A percentile compares a stretch with the other conserved stretches of the same genome.
Evolutionary conservation across 2,888 invertebrate genomes (phyloP).

Genomic region (Drosophila colorata): DNA sequence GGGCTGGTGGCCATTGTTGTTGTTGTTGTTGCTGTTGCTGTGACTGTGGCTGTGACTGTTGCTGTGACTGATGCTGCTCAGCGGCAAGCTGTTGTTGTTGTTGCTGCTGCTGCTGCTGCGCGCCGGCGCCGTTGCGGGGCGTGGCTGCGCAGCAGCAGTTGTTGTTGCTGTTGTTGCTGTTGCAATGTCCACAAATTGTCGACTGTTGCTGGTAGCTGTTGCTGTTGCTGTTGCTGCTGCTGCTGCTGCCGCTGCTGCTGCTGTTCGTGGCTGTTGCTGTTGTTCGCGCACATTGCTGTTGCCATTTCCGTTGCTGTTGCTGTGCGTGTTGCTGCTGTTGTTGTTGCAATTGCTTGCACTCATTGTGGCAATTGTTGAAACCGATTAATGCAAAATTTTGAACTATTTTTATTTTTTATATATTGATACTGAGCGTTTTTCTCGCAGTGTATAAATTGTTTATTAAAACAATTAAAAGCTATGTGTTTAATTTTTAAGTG

Average conservation of each 20-base stretch:
- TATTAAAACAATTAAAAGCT: neutral
- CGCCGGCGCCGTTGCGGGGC: constrained; percentile 58
- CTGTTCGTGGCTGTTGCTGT: constrained; percentile 52
- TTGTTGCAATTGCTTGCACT: constrained; percentile 64
- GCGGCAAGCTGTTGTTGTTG: constrained; percentile 35
- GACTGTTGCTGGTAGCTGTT: constrained; percentile 31
- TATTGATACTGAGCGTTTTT: constrained; percentile 15
- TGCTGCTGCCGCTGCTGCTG: constrained; percentile 48
- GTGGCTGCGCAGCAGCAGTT: constrained; percentile 18
- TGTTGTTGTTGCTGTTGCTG: constrained; percentile 60
- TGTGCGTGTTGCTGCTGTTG: constrained; percentile 34
- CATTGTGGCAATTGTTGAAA: constrained; percentile 46
- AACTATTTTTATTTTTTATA: neutral
- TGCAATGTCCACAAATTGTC: constrained; percentile 48
- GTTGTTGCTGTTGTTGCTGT: constrained; percentile 21
- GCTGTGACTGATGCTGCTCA: constrained; percentile 50
- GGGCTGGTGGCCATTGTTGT: constrained; percentile 48
- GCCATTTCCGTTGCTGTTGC: constrained; percentile 43
- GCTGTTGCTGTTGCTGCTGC: no score
- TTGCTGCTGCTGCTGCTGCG: constrained; percentile 67
- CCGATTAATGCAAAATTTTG: constrained; percentile 19
- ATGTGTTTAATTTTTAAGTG: neutral
- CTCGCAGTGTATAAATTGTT: constrained; percentile 5
- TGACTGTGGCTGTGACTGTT: constrained; percentile 55
- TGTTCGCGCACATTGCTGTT: constrained; percentile 50